Conservation (phyloP, 2,113 vertebrate genomes). For the Oreochromis tanganicae region DNA sequence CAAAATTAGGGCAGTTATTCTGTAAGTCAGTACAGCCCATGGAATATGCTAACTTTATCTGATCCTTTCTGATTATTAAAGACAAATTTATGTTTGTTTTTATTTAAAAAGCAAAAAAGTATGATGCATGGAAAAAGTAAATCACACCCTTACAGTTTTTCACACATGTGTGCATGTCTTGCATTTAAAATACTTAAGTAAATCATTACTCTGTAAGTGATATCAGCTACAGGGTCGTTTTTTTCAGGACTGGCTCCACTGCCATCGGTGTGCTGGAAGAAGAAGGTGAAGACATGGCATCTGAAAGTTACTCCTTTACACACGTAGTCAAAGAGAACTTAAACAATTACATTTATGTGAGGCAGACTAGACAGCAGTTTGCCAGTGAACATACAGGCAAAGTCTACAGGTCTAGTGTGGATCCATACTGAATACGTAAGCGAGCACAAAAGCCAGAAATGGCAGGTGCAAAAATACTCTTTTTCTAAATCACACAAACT, state of each 20-base stretch:
- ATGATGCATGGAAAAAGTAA: background rate
- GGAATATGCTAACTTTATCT: background rate
- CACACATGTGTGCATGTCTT: background rate
- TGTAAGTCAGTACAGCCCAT: background rate
- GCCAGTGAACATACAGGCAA: background rate
- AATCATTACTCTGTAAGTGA: background rate
- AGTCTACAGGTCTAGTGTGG: background rate
- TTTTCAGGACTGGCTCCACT: background rate
- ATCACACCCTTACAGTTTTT: background rate
- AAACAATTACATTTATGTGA: background rate
- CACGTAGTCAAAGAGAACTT: background rate
- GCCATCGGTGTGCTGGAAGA: background rate
- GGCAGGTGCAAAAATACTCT: too few species aligned
- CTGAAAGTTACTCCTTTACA: background rate
- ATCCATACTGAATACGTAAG: background rate
- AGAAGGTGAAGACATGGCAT: background rate
- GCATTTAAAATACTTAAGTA: background rate
- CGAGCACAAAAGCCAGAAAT: too few species aligned
- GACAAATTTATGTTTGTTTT: background rate
- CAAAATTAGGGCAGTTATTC: background rate
- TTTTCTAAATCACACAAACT: too few species aligned
- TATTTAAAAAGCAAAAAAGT: background rate
- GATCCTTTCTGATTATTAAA: background rate
- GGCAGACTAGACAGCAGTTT: background rate
- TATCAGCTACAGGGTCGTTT: background rate